These are phyloP conservation scores for Conus betulinus DNA, from an alignment of 1,140 invertebrate genomes.

Conservation along the genomic window DNA sequence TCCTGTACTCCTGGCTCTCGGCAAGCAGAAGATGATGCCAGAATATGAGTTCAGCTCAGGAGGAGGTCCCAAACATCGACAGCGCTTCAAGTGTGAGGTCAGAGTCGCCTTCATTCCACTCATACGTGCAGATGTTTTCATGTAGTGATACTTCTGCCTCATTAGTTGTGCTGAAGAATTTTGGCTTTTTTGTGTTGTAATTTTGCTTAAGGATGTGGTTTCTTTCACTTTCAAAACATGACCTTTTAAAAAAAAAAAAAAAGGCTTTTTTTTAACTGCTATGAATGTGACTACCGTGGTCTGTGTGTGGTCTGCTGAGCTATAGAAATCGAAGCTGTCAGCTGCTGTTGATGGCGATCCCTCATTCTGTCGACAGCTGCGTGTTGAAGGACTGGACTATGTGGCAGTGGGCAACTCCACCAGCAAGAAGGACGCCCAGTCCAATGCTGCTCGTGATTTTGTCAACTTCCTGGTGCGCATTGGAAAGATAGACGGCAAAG, in stretches of 20 bases:
- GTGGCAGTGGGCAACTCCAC: constrained; percentile 95
- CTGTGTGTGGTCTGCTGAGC: too few species aligned
- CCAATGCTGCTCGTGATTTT: constrained; percentile 94
- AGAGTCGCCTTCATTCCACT: neutral
- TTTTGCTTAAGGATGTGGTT: too few species aligned
- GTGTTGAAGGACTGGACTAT: constrained; percentile 87
- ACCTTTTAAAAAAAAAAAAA: too few species aligned
- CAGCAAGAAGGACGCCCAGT: constrained; percentile 94
- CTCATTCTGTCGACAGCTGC: constrained; percentile 74
- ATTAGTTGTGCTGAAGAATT: too few species aligned
- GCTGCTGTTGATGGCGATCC: too few species aligned
- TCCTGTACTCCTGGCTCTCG: constrained; percentile 92
- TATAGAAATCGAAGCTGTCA: too few species aligned
- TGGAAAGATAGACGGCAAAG: constrained; percentile 77
- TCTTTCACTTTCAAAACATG: too few species aligned
- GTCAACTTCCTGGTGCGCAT: constrained; percentile 89
- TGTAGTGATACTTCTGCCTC: too few species aligned
- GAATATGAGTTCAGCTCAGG: constrained; percentile 86
- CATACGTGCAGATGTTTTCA: neutral
- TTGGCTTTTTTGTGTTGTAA: too few species aligned
- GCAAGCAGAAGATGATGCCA: constrained; percentile 86
- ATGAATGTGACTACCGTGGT: too few species aligned
- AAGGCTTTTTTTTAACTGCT: too few species aligned
- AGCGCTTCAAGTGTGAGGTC: constrained; percentile 93
- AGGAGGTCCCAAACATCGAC: constrained; percentile 93